Conservation (phyloP, 2,797 vertebrate species). For the Corythornis leucogaster region DNA sequence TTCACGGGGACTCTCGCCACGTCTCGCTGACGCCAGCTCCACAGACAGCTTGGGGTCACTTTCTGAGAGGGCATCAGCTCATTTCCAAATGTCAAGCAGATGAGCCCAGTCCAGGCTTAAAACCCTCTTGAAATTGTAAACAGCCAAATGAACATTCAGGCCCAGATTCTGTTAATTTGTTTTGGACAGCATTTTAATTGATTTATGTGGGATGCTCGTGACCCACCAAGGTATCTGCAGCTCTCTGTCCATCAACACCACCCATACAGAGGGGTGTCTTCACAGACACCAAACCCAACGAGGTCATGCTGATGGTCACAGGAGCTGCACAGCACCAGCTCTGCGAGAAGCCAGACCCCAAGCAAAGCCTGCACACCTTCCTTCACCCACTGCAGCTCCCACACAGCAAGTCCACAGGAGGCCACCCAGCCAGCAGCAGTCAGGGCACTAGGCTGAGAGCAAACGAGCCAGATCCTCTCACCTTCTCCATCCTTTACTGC, state of each 20-base stretch:
- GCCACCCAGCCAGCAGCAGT: not conserved
- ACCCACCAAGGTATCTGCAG: not conserved
- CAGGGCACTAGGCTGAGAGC: not conserved
- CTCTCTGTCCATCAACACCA: accelerated
- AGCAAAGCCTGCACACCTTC: accelerated
- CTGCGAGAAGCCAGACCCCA: not conserved
- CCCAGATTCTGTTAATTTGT: not conserved
- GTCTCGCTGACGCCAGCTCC: not conserved
- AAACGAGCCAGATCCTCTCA: not conserved
- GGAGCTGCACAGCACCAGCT: not conserved
- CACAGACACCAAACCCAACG: not conserved
- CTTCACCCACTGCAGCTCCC: not conserved
- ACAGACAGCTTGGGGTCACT: not conserved
- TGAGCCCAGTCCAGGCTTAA: not conserved
- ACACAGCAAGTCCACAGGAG: not conserved
- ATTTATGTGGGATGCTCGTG: not conserved
- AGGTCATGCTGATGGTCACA: accelerated
- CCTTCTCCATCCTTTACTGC: not conserved
- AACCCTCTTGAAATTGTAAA: not conserved
- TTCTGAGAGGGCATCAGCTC: not conserved
- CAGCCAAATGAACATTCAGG: not conserved
- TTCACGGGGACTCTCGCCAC: not conserved
- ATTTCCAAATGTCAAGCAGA: not conserved
- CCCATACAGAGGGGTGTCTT: accelerated
- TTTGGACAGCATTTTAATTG: not conserved